Conservation (phyloP, 2,113 vertebrate genomes). For the Trogon surrucura region DNA sequence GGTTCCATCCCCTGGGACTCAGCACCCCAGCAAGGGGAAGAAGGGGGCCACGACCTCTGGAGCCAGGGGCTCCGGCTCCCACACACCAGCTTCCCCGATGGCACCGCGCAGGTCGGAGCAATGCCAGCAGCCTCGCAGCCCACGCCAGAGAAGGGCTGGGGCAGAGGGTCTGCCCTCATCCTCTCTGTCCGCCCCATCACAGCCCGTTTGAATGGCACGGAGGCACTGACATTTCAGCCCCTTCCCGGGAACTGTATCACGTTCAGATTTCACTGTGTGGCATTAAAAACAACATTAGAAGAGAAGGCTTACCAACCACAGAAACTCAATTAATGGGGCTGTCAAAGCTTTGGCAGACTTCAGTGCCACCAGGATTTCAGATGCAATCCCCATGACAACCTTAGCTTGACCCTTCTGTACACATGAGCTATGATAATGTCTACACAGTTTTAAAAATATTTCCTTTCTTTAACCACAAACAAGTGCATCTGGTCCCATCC, state of each 20-base stretch:
- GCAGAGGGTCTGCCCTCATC: neutral
- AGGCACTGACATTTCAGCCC: neutral
- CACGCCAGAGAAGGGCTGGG: neutral
- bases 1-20: neutral
- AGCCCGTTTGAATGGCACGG: neutral
- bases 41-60: neutral
- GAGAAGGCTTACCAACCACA: neutral
- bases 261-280: neutral
- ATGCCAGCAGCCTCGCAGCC: neutral
- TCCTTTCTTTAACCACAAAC: neutral
- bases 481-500: neutral
- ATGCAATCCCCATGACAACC: neutral
- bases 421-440: conserved; percentile 18
- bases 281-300: neutral
- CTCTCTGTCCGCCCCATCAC: neutral
- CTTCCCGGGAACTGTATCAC: neutral
- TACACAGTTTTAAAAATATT: conserved; percentile 20
- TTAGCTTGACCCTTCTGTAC: neutral
- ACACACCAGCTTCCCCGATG: neutral
- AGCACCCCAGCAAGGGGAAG: neutral
- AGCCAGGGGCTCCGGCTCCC: neutral
- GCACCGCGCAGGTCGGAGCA: neutral
- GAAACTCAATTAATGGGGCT: conserved; percentile 37
- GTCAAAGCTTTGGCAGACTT: conserved; percentile 43
- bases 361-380: conserved; percentile 36